phyloP scores from a whole-genome alignment of 1,140 invertebrate species.

The Dendrolimus punctatus region DNA sequence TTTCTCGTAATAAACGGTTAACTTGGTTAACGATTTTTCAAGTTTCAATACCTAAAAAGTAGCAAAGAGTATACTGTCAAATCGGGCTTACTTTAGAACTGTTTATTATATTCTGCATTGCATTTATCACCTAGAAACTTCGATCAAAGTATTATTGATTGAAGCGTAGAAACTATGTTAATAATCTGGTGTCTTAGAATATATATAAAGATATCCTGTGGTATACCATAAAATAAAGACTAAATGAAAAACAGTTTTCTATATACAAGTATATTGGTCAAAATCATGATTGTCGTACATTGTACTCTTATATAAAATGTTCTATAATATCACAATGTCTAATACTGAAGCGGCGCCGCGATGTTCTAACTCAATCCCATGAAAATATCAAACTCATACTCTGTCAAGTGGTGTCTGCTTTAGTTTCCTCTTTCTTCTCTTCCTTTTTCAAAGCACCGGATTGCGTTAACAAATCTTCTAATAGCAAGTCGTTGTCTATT shows the following conservation, averaged over 20 bases:
- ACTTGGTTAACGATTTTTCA: no score
- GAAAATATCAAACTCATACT: constrained; percentile 38
- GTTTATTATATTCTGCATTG: no score
- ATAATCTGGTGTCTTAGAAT: no score
- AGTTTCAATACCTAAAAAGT: no score
- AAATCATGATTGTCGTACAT: constrained; percentile 10
- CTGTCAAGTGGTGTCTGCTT: constrained; percentile 53
- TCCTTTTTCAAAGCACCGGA: constrained; percentile 34
- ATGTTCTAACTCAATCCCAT: constrained; percentile 35
- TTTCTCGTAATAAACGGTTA: no score
- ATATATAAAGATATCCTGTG: no score
- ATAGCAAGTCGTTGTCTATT: constrained; percentile 49
- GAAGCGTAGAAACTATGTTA: no score
- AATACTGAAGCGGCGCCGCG: constrained; percentile 49
- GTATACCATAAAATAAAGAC: no score
- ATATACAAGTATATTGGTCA: constrained; percentile 8
- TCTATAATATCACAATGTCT: constrained; percentile 54
- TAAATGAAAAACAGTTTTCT: constrained; percentile 5
- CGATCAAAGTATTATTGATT: no score
- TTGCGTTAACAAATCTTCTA: constrained; percentile 54
- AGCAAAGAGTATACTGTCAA: no score
- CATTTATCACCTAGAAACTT: no score
- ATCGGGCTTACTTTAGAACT: no score
- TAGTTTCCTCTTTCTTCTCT: constrained; percentile 28
- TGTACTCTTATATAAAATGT: constrained; percentile 16